Percentiles rank a stretch among this genome's conserved stretches.
phyloP scores from a whole-genome alignment of 2,797 vertebrate genomes.

The Phoxinus dragarum region DNA sequence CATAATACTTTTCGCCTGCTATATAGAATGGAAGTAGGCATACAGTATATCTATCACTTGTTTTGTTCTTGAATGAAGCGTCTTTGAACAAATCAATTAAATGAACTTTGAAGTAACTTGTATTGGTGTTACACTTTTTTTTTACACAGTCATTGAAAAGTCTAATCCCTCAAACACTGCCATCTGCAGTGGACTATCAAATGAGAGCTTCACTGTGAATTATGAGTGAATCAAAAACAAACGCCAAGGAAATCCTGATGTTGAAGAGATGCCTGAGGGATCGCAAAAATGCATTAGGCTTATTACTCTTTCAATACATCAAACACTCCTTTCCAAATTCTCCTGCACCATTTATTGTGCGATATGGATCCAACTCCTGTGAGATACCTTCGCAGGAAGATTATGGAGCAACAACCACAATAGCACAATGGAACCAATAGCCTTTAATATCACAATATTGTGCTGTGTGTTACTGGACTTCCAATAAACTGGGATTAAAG shows the following conservation, averaged over 20 bases:
- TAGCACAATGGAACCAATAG: conserved; percentile 19
- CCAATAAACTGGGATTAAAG: conserved; percentile 49
- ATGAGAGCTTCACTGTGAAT: conserved; percentile 58
- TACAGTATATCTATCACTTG: background rate
- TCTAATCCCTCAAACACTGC: no score
- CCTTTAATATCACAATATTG: conserved; percentile 39
- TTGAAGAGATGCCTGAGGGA: conserved; percentile 41
- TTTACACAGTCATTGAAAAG: no score
- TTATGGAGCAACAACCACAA: conserved; percentile 26
- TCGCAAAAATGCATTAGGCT: conserved; percentile 55
- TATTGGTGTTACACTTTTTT: no score
- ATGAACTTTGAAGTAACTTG: no score
- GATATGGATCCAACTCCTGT: conserved; percentile 17
- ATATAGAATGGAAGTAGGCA: background rate
- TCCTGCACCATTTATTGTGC: conserved; percentile 1
- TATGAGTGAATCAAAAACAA: conserved; percentile 58
- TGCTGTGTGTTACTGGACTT: conserved; percentile 6
- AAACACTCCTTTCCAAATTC: conserved; percentile 20
- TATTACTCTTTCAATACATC: conserved; percentile 34
- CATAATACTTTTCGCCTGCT: background rate
- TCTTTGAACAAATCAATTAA: no score
- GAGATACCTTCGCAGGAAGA: conserved; percentile 21
- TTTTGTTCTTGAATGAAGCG: background rate
- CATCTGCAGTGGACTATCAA: no score
- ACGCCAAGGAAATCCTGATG: conserved; percentile 63